Evolutionary conservation across 2,113 vertebrate genomes (phyloP).

Genomic region (Gnathonemus longibarbis): DNA sequence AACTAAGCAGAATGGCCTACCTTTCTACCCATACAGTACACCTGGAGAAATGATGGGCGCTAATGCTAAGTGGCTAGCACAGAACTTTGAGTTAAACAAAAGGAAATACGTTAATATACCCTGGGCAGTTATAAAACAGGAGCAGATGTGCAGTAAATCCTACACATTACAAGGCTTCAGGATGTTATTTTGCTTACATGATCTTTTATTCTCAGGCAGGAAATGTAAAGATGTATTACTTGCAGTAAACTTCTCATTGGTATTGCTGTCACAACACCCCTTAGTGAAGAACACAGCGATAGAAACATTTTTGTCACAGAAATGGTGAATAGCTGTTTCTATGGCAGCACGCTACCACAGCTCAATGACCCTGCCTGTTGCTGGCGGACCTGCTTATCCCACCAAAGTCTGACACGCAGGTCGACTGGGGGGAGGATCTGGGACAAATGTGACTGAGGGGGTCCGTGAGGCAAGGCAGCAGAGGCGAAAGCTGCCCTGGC

Average conservation of each 20-base stretch:
- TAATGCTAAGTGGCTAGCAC: constrained; percentile 50
- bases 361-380: constrained; percentile 69
- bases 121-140: neutral
- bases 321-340: constrained; percentile 71
- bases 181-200: constrained; percentile 36
- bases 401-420: constrained; percentile 62
- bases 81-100: constrained; percentile 52
- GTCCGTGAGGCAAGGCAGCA: neutral
- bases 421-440: constrained; percentile 50
- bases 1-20: neutral
- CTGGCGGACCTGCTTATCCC: constrained; percentile 61
- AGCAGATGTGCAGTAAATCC: neutral
- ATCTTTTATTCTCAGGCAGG: constrained; percentile 27
- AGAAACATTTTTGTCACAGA: constrained; percentile 74
- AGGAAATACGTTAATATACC: constrained; percentile 43
- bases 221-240: constrained; percentile 41
- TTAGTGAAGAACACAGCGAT: constrained; percentile 77
- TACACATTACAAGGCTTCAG: neutral
- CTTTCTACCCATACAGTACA: constrained; percentile 37
- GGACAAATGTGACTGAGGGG: neutral
- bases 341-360: constrained; percentile 77
- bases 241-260: constrained; percentile 53
- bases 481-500: too few relatives aligned
- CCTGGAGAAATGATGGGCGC: constrained; percentile 38
- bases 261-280: constrained; percentile 66